These are phyloP conservation scores for Euplagia quadripunctaria DNA, from an alignment of 2,888 invertebrate genomes.

Conservation along the genomic window DNA sequence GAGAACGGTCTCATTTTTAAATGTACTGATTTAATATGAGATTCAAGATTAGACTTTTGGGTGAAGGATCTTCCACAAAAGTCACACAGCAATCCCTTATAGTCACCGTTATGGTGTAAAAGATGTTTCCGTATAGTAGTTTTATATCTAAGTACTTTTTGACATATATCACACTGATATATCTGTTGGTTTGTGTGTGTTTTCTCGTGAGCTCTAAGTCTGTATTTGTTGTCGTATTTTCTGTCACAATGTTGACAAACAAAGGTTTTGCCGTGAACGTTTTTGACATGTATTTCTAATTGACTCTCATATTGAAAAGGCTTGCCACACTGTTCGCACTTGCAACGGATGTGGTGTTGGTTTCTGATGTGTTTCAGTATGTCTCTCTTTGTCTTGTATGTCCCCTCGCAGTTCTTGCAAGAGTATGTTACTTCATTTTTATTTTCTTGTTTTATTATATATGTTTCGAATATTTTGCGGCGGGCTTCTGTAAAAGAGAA, in stretches of 20 bases:
- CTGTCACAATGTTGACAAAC: slow-evolving; percentile 22
- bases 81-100: slow-evolving; percentile 31
- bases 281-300: neutral
- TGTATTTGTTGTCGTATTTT: neutral
- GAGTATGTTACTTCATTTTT: slow-evolving; percentile 8
- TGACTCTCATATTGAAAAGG: neutral
- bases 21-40: slow-evolving; percentile 31
- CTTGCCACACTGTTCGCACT: slow-evolving; percentile 30
- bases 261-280: neutral
- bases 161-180: slow-evolving; percentile 62
- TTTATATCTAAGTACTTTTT: slow-evolving; percentile 63
- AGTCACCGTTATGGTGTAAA: slow-evolving; percentile 1
- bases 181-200: slow-evolving; percentile 46
- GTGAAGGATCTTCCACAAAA: slow-evolving; percentile 34
- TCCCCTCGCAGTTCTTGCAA: slow-evolving; percentile 30
- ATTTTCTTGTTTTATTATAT: slow-evolving; percentile 6
- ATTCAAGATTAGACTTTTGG: slow-evolving; percentile 30
- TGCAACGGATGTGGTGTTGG: neutral
- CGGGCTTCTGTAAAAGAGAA: slow-evolving; percentile 26
- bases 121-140: slow-evolving; percentile 26
- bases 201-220: slow-evolving; percentile 14
- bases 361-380: slow-evolving; percentile 22
- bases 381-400: slow-evolving; percentile 12
- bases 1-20: slow-evolving; percentile 21
- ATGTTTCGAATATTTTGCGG: neutral